Base-by-base conservation (phyloP, 1,140 invertebrate genomes). In the Anagrus nilaparvatae region DNA sequence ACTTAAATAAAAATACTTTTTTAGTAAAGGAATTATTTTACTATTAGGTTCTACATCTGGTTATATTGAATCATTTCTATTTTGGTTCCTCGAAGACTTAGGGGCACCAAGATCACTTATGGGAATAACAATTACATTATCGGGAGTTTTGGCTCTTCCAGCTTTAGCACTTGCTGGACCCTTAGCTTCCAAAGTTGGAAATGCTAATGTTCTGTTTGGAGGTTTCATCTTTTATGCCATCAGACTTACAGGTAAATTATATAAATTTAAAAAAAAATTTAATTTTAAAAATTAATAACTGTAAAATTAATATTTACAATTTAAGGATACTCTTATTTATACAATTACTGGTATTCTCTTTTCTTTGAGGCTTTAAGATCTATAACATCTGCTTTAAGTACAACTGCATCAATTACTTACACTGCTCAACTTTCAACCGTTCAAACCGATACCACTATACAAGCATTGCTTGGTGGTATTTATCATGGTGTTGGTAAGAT, bases 1-100 rank as follows among this genome's bases (percentile, higher is more conserved):
- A n/a, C 29, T 25, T 25, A 25, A 21, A n/a, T 19, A 12, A 34
- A 34, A n/a, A 19, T 34, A 17, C 24, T 23, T n/a, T 4, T 24
- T 9, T 16, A 35, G 16, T 35, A 35, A 35, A 10, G 21, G 13
- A 35, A 27, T 7, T 7, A 27, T 12, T 6, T 27, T n/a, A 33
- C 20, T 35, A 32, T 16, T 60, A 84, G 84, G 85, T 7, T 79
- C 75, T 1, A 79, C 79, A 9, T 88, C 83, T 82, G 86, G 86
- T 6, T 87, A 84, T 59, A 79, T 88, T 28, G 86, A 89, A 61
- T 86, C 79, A 42, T 92, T 89, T 61, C 66, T 91, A 4, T 91
- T 90, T 61, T 89, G 84, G 85, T 73, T 87, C 43, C 72, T 91
- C 7, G 76, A 86, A 61, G 84, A 87, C 55, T 64, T 89, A 39